Base-by-base conservation (phyloP, 2,888 invertebrate genomes). In the Sinodicranocentrus sp. region DNA sequence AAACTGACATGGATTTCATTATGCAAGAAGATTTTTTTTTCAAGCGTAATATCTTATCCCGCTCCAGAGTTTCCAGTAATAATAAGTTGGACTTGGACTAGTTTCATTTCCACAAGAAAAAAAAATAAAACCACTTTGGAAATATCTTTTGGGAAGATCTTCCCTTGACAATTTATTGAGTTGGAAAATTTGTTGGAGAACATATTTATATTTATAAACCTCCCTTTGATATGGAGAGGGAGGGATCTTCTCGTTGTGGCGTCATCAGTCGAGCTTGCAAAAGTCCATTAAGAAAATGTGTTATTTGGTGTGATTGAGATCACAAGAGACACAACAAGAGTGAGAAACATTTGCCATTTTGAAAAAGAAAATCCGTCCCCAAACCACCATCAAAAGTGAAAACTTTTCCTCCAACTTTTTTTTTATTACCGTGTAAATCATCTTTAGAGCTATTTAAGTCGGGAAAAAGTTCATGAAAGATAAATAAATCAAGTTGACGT, bases 401-500 rank as follows among this genome's bases (percentile, higher is more conserved):
- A 26, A 26, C 28, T 21, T 33, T 39, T 17, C 39, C 54, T 54
- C 26, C 28, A 23, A 65, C 65, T 71, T 57, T 70, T 43, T 68
- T 57, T 80, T 80, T 80, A 80, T 65, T 72, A 61, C 72, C 33
- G 65, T 25, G 63, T 80, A 80, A 80, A 80, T 80, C 80, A 80
- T 21, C 15, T 72, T 65, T 72, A 80, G 71, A 43, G 52, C 43
- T 72, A 72, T 80, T 80, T 80, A 72, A 72, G 80, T 71, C 65
- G 61, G 67, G 21, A 70, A 75, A 65, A 65, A 65, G 65, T 77
- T 67, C 65, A 76, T 72, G 61, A 73, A 77, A 67, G 21, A 28
- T 54, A 43, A 77, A 77, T 79, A 79, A 79, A 79, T 79, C 79
- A 70, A 61, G 48, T 79, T 26, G 33, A 33, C 71, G 79, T 79